A percentile compares a stretch with the other conserved stretches of the same genome.
Evolutionary conservation across 2,888 invertebrate species (phyloP).

Genomic region (Xestobium rufovillosum): DNA sequence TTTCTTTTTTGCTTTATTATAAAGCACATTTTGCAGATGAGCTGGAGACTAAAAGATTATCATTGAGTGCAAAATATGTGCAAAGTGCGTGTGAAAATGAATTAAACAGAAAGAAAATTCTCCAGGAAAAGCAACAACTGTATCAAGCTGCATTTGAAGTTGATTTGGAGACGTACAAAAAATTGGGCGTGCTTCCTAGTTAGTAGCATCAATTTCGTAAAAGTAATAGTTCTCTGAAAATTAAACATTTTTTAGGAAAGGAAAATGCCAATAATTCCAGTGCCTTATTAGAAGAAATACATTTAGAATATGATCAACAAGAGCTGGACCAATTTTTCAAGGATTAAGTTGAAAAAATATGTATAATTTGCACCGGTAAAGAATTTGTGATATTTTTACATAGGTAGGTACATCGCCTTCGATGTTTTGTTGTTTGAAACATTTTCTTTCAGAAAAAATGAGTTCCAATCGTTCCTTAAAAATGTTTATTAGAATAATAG

Average conservation of each 20-base stretch:
- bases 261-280: conserved; percentile 29
- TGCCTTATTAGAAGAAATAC: conserved; percentile 56
- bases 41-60: conserved; percentile 42
- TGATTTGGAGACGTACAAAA: conserved; percentile 58
- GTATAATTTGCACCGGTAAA: too few species aligned
- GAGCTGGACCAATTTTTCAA: conserved; percentile 58
- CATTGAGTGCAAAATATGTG: conserved; percentile 51
- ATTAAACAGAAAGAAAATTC: conserved; percentile 46
- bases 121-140: conserved; percentile 59
- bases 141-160: conserved; percentile 63
- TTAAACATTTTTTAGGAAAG: conserved; percentile 23
- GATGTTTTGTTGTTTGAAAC: too few species aligned
- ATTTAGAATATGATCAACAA: conserved; percentile 52
- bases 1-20: not conserved
- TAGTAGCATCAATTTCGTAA: conserved; percentile 24
- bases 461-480: too few species aligned
- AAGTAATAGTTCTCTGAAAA: not conserved
- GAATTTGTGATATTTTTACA: too few species aligned
- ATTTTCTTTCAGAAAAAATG: too few species aligned
- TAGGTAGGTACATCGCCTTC: too few species aligned
- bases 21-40: conserved; percentile 33
- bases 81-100: conserved; percentile 52
- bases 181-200: conserved; percentile 56
- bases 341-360: too few species aligned
- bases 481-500: too few species aligned